Percentiles rank a stretch among this genome's conserved stretches.
Evolutionary conservation across 1,140 invertebrate species (phyloP).

Genomic region (Paralvinella palmiformis): DNA sequence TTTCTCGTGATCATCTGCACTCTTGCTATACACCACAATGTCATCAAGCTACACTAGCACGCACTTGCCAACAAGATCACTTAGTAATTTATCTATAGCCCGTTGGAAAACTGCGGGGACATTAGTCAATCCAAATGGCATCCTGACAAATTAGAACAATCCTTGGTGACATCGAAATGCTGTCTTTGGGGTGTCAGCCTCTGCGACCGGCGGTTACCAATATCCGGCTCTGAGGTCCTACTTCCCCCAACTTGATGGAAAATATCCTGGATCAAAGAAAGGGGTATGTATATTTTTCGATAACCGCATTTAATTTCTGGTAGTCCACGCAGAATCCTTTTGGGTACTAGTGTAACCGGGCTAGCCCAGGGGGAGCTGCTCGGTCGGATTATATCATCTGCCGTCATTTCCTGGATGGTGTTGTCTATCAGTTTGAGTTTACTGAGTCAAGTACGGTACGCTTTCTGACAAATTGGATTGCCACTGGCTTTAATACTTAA

Average conservation of each 20-base stretch:
- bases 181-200: background rate
- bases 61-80: background rate
- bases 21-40: constrained; percentile 17
- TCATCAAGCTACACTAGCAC: constrained; percentile 14
- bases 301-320: constrained; percentile 30
- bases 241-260: background rate
- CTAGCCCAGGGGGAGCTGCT: constrained; percentile 29
- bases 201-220: constrained; percentile 1
- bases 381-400: constrained; percentile 4
- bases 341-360: constrained; percentile 32
- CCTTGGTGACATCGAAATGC: constrained; percentile 4
- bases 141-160: background rate
- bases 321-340: constrained; percentile 35
- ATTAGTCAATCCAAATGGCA: constrained; percentile 13
- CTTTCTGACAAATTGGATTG: background rate
- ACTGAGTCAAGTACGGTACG: background rate
- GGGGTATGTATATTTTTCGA: constrained; percentile 24
- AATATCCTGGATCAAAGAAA: constrained; percentile 35
- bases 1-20: constrained; percentile 46
- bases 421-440: background rate
- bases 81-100: constrained; percentile 7
- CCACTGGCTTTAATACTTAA: background rate
- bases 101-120: constrained; percentile 4
- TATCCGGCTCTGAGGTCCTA: background rate
- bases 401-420: background rate